Percentiles rank a stretch among this genome's conserved stretches.
Conservation (phyloP, 1,140 invertebrate species). For the Apis laboriosa region DNA sequence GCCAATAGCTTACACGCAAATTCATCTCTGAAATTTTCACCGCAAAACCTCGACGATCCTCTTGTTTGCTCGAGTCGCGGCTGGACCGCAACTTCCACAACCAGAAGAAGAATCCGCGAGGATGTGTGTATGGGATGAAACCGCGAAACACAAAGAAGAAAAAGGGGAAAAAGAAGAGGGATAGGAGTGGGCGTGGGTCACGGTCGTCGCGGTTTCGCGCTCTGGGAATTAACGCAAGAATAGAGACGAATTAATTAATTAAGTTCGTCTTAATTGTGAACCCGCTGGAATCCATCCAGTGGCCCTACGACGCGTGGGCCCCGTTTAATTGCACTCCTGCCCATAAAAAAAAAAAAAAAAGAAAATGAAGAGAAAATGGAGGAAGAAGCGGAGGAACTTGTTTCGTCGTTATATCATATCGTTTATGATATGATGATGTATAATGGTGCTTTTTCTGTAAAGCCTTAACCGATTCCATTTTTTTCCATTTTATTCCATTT, state of each 20-base stretch:
- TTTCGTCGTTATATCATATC: background rate
- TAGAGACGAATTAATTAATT: slow-evolving; percentile 75
- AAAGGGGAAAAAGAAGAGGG: background rate
- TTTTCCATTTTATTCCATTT: no score
- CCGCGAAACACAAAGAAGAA: background rate
- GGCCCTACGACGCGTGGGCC: slow-evolving; percentile 28
- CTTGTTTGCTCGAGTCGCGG: background rate
- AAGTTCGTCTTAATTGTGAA: slow-evolving; percentile 71
- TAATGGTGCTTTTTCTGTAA: background rate
- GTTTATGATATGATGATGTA: background rate
- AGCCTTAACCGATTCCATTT: no score
- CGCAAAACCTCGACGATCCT: background rate
- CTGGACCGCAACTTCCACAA: background rate
- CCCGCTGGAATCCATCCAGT: slow-evolving; percentile 56
- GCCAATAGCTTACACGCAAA: background rate
- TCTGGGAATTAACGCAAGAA: slow-evolving; percentile 62
- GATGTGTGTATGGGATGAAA: background rate
- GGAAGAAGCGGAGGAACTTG: background rate
- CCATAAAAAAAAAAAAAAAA: background rate
- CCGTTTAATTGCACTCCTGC: slow-evolving; percentile 16
- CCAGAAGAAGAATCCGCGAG: background rate
- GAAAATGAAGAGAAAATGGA: background rate
- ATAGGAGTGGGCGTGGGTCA: slow-evolving; percentile 63
- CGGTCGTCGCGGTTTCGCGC: slow-evolving; percentile 55
- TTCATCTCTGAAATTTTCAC: background rate